These are phyloP conservation scores for Zalophus californianus DNA, from an alignment of 2,797 vertebrate species.

Conservation along the genomic window DNA sequence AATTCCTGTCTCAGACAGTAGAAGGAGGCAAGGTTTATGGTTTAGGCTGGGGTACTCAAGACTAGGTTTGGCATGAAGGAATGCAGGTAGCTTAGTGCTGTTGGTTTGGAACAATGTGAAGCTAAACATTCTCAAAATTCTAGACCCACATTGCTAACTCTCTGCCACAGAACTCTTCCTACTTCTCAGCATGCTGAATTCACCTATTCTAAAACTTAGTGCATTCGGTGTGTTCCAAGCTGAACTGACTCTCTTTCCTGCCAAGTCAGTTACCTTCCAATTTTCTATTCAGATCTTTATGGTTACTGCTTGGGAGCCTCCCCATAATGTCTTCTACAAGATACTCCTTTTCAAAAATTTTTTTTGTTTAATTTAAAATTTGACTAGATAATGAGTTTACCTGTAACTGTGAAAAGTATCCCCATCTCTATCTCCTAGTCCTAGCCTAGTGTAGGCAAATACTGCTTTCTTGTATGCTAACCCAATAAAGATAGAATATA, in stretches of 20 bases:
- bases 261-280: background rate
- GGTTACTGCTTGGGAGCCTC: background rate
- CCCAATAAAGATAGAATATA: background rate
- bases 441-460: background rate
- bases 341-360: background rate
- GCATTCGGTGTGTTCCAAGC: background rate
- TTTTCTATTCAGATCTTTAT: background rate
- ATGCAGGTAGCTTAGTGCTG: background rate
- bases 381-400: background rate
- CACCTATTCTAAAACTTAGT: background rate
- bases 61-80: no score
- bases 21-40: no score
- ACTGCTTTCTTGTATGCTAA: background rate
- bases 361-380: background rate
- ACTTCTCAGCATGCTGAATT: background rate
- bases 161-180: background rate
- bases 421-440: background rate
- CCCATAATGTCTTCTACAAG: background rate
- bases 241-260: background rate
- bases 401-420: background rate
- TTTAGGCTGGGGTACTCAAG: background rate
- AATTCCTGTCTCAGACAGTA: background rate
- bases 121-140: background rate
- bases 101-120: background rate
- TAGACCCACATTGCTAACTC: background rate